Conservation (phyloP, 2,888 invertebrate genomes). For the Idaea dimidiata region DNA sequence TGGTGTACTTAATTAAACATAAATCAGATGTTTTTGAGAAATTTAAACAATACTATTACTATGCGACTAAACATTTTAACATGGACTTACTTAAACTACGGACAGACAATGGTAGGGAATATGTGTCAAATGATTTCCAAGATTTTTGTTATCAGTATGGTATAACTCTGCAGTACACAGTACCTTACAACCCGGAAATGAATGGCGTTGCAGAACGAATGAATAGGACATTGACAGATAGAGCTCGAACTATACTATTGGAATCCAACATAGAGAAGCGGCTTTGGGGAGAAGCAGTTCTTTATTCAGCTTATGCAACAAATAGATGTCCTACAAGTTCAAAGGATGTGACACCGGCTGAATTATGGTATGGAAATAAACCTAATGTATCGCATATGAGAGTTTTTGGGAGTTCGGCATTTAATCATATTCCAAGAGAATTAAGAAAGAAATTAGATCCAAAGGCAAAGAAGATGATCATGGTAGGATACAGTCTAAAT, state of each 20-base stretch:
- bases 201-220: constrained; percentile 43
- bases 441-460: constrained; percentile 12
- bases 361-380: too few relatives aligned
- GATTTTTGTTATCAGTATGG: constrained; percentile 24
- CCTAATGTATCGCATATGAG: too few relatives aligned
- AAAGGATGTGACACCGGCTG: constrained; percentile 12
- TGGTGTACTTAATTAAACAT: constrained; percentile 24
- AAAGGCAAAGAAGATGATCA: background rate
- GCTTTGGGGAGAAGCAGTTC: constrained; percentile 28
- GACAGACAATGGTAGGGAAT: constrained; percentile 28
- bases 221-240: constrained; percentile 28
- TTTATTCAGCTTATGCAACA: constrained; percentile 22
- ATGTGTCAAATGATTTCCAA: constrained; percentile 17
- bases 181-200: constrained; percentile 39
- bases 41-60: constrained; percentile 16
- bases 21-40: constrained; percentile 15
- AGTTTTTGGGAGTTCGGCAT: constrained; percentile 29
- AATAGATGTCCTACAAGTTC: constrained; percentile 17
- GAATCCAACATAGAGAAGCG: constrained; percentile 19
- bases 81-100: constrained; percentile 16
- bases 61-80: constrained; percentile 20
- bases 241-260: constrained; percentile 25
- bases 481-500: background rate
- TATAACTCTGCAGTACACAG: constrained; percentile 33
- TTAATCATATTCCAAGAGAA: constrained; percentile 27